Percentiles rank a stretch among this genome's conserved stretches.
Conservation (phyloP, 2,888 invertebrate species). For the Plagodis pulveraria region DNA sequence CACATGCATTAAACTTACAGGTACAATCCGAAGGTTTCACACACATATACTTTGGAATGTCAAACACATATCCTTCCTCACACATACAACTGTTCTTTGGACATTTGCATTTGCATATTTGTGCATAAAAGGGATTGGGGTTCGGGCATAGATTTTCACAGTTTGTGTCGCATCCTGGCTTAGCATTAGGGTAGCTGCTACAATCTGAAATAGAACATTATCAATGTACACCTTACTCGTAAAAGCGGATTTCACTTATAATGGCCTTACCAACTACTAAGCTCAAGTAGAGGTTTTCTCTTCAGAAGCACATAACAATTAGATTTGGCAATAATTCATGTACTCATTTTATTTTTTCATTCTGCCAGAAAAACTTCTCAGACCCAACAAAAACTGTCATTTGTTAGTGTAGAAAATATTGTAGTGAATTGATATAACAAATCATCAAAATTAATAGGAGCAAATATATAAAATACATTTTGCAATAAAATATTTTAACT, state of each 20-base stretch:
- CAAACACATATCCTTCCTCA: constrained; percentile 1
- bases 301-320: no score
- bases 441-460: no score
- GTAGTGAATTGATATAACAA: no score
- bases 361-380: neutral
- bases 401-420: no score
- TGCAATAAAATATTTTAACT: no score
- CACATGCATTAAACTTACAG: constrained; percentile 4
- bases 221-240: no score
- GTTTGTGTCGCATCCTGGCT: constrained; percentile 7
- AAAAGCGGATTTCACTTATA: no score
- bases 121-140: neutral
- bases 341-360: neutral
- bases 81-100: constrained; percentile 7
- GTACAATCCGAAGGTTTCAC: constrained; percentile 1
- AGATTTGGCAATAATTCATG: no score
- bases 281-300: no score
- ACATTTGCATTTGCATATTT: neutral
- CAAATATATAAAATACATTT: no score
- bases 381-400: no score
- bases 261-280: no score
- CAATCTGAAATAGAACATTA: constrained; percentile 1
- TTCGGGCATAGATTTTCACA: constrained; percentile 7
- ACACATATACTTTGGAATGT: constrained; percentile 1
- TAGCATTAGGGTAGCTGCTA: constrained; percentile 11